Evolutionary conservation across 2,113 vertebrate species (phyloP), one percentile per base, ranked within the genome.

Genomic region (Lamprologus callipterus): DNA sequence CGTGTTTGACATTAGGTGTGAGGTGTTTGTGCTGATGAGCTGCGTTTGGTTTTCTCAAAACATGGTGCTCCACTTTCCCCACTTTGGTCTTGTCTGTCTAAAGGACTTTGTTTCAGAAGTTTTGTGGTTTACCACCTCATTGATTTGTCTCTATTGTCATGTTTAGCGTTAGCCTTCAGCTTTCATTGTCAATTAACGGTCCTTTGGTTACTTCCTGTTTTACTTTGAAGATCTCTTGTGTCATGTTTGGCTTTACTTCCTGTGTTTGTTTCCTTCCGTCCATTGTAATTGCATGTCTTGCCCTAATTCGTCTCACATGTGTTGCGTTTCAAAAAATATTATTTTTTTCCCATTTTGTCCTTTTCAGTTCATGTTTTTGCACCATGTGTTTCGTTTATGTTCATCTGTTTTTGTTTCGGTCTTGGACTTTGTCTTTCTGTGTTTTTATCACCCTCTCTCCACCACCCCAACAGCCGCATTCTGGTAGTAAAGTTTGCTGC

Each of bases 311-410:
- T 49, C 26, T 75, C 42, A 28, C 42, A 28, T 5, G 70, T 47
- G 40, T 28, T 37, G 19, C 60, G 13, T 65, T 37, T 65, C 10
- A 37, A 65, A 65, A 35, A n/a, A 12, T 0, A 0, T 1, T 23
- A 0, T 4, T 55, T n/a, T 35, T 35, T 35, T 5, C 16, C 31
- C 17, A n/a, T 65, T 65, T 65, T 12, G 0, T 37, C 60, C 19
- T 65, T 65, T 65, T 8, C 33, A 65, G 10, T 65, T 37, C 19
- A 65, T 37, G 33, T 65, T 37, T 65, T 65, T 65, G 60, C 33
- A 21, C 33, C 33, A 21, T 7, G 28, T 33, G 57, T 60, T 60
- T 33, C 16, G 17, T 60, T 33, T 60, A 17, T 33, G 16, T 10
- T 31, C 5, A 60, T 37, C 2, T 37, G 10, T 21, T 65, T 37